These are phyloP conservation scores for Psilopsiagon aymara DNA, from an alignment of 2,113 vertebrate species.

Conservation along the genomic window DNA sequence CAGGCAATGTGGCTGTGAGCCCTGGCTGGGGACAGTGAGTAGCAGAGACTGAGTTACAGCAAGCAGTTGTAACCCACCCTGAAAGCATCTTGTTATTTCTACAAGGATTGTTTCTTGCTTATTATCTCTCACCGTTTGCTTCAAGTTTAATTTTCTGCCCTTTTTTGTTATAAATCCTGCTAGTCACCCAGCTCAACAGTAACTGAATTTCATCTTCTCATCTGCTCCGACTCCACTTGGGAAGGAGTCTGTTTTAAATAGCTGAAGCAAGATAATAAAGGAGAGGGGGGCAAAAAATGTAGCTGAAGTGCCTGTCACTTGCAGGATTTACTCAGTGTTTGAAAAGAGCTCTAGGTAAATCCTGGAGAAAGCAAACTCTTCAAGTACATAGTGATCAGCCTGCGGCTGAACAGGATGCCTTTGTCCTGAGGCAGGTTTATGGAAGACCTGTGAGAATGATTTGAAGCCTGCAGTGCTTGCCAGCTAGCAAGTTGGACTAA, in stretches of 20 bases:
- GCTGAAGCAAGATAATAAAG: not conserved
- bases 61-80: not conserved
- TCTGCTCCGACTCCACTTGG: not conserved
- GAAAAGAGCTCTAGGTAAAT: conserved; percentile 1
- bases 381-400: not conserved
- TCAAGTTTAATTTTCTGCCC: not conserved
- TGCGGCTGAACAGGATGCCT: not conserved
- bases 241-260: not conserved
- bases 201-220: not conserved
- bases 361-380: not conserved
- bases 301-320: not conserved
- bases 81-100: not conserved
- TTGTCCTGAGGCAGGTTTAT: not conserved
- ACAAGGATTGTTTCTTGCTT: not conserved
- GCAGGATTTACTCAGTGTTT: not conserved
- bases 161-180: not conserved
- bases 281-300: not conserved
- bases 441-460: not conserved
- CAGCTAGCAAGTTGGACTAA: not conserved
- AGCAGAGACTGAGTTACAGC: not conserved
- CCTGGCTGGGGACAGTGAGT: not conserved
- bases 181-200: not conserved
- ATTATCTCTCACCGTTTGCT: not conserved
- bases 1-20: not conserved
- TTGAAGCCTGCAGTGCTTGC: not conserved